Conservation (phyloP, 2,113 vertebrate species). For the Mastomys natalensis region DNA sequence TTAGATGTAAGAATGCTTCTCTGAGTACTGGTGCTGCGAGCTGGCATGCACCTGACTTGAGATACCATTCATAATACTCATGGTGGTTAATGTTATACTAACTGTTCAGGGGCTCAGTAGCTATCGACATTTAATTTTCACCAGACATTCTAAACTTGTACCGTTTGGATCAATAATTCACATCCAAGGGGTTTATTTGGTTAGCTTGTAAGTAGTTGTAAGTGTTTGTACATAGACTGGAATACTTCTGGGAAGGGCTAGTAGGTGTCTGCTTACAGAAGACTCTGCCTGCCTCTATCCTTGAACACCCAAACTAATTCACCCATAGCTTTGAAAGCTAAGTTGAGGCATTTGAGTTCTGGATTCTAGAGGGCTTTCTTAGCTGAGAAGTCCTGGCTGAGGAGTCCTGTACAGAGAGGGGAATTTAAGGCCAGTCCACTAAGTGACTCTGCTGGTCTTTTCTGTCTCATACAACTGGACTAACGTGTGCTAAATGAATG, state of each 20-base stretch:
- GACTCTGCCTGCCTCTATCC: not conserved
- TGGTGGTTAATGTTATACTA: not conserved
- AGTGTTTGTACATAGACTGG: not conserved
- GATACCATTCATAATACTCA: not conserved
- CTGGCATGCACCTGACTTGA: not conserved
- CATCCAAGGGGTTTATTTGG: not conserved
- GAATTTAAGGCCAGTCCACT: not conserved
- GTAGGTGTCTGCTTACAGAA: not conserved
- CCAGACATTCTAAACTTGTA: not conserved
- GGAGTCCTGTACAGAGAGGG: not conserved
- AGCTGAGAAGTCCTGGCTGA: not conserved
- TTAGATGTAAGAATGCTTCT: not conserved
- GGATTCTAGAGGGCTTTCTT: not conserved
- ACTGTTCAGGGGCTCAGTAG: not conserved
- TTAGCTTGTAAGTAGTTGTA: too few relatives aligned
- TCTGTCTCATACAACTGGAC: not conserved
- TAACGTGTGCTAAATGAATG: not conserved
- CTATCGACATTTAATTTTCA: conserved; percentile 44
- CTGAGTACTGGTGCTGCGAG: not conserved
- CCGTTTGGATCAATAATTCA: not conserved
- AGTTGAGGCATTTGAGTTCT: not conserved
- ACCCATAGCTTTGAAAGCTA: not conserved
- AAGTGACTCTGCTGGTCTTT: not conserved
- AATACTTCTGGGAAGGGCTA: not conserved
- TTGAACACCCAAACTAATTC: not conserved